Evolutionary conservation across 1,140 invertebrate species (phyloP), one percentile per base, ranked within the genome.

Genomic region (Ptiloglossa arizonensis): DNA sequence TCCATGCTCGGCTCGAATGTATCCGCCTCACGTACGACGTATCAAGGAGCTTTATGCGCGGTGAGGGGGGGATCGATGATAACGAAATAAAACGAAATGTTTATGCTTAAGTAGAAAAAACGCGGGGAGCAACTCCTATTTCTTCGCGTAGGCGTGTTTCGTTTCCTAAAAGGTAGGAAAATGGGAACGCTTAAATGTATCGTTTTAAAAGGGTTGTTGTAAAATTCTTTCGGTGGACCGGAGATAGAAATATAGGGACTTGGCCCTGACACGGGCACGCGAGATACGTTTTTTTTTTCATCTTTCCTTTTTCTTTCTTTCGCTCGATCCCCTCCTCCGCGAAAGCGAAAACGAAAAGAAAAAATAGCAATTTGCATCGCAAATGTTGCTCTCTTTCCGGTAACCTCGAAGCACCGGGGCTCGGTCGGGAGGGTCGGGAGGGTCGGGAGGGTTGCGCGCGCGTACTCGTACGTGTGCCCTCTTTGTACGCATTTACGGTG

Each of bases 1-100:
- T 82, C 73, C 74, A n/a, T n/a, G n/a, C 54, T 67, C 67, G 22
- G 17, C 24, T 35, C 22, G 44, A 35, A 50, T 29, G 67, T 50
- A 83, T 59, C 57, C 80, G 22, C 2, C 56, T 82, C 80, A 82
- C 74, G 81, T 83, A 83, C 67, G 44, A 71, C 73, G 73, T 82
- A 83, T 82, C 81, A 52, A 71, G 56, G 48, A 82, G 80, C 80
- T 81, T 83, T 82, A 82, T 81, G 82, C 74, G n/a, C 79, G n/a
- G n/a, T n/a, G 27, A 46, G 46, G 71, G 60, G 67, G 71, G 57
- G 66, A 73, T 83, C 80, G 69, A 82, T 73, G 75, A 79, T 80
- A 82, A 81, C 56, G 74, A 73, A 83, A 82, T 82, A 82, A 83
- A 83, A 83, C 64, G 80, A 70, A 83, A 82, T 81, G 81, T 83